phyloP scores from a whole-genome alignment of 2,797 vertebrate genomes.

The Dipus sagitta region DNA sequence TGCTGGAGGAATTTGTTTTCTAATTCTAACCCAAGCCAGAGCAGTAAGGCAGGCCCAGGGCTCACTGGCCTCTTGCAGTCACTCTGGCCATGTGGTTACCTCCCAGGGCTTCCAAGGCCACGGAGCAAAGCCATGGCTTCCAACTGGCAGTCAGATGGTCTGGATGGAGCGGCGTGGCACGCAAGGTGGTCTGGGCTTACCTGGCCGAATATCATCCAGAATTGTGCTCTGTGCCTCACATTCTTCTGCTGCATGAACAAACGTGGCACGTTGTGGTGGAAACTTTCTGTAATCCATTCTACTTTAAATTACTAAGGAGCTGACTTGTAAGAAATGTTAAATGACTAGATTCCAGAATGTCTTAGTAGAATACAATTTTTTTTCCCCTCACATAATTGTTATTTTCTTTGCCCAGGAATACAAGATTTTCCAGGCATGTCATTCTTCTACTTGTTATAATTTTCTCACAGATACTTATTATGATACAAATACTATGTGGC shows the following conservation, averaged over 20 bases:
- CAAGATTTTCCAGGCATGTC: slow-evolving; percentile 8
- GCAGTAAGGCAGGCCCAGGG: background rate
- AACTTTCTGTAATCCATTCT: slow-evolving; percentile 33
- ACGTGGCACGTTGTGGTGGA: background rate
- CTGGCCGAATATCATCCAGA: slow-evolving; percentile 44
- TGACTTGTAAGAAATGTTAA: slow-evolving; percentile 58
- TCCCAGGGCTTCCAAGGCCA: background rate
- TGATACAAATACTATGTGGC: background rate
- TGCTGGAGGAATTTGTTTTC: background rate
- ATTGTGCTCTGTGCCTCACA: background rate
- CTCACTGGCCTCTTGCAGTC: background rate
- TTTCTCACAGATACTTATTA: background rate
- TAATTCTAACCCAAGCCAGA: background rate
- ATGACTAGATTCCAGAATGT: slow-evolving; percentile 27
- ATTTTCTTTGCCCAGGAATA: background rate
- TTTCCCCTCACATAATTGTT: background rate
- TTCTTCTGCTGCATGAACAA: background rate
- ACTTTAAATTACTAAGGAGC: slow-evolving; percentile 38
- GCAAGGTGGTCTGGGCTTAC: slow-evolving; percentile 46
- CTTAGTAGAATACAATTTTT: background rate
- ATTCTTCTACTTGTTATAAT: slow-evolving; percentile 1
- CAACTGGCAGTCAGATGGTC: background rate
- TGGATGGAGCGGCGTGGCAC: background rate
- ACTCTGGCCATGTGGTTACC: background rate
- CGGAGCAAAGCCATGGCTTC: background rate